Percentiles rank a stretch among this genome's conserved stretches.
These are phyloP conservation scores for Plagiodera versicolora DNA, from an alignment of 2,888 invertebrate species.

Conservation along the genomic window DNA sequence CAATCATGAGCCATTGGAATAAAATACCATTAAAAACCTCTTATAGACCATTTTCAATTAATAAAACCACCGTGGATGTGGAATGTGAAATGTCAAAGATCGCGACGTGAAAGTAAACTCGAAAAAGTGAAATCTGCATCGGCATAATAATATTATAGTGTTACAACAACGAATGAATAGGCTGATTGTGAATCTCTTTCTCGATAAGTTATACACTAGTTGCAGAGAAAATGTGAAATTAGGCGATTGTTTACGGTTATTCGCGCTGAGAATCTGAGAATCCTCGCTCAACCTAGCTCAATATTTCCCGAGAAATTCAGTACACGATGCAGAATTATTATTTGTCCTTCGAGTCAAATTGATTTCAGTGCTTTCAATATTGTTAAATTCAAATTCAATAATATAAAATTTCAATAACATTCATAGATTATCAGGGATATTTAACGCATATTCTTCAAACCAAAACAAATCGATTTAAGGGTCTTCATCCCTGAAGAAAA, in stretches of 20 bases:
- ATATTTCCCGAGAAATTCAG: too few relatives aligned
- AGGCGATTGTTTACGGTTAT: not conserved
- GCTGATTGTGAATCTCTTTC: not conserved
- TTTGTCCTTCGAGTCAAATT: too few relatives aligned
- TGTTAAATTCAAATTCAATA: too few relatives aligned
- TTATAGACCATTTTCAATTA: conserved; percentile 5
- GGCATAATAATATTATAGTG: not conserved
- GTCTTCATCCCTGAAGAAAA: too few relatives aligned
- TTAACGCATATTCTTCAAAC: too few relatives aligned
- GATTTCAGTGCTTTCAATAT: too few relatives aligned
- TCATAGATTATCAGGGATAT: too few relatives aligned
- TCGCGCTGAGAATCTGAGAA: too few relatives aligned
- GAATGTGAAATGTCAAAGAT: conserved; percentile 6
- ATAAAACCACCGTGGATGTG: conserved; percentile 1
- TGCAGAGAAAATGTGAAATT: not conserved
- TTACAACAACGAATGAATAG: not conserved
- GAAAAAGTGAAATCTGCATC: conserved; percentile 8
- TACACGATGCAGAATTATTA: too few relatives aligned
- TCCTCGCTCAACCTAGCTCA: too few relatives aligned
- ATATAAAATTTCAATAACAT: too few relatives aligned
- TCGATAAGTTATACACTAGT: not conserved
- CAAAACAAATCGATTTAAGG: too few relatives aligned
- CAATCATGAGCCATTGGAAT: conserved; percentile 3
- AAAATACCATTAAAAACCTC: not conserved
- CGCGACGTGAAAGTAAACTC: conserved; percentile 8